Percentiles rank a stretch among this genome's conserved stretches.
Conservation (phyloP, 2,888 invertebrate genomes). For the Ophion obscuratus region DNA sequence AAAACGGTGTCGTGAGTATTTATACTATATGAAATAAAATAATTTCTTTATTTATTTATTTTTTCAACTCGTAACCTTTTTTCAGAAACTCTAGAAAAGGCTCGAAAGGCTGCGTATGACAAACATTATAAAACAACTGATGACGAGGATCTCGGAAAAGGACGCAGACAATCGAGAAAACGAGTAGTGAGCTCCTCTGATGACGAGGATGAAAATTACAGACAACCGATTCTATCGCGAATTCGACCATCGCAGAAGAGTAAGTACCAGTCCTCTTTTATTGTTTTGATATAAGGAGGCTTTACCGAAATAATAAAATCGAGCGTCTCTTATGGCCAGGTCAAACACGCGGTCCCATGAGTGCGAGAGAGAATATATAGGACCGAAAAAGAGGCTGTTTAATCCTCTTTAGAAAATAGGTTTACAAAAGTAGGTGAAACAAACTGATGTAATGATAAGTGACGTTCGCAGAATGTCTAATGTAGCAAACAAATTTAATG, state of each 20-base stretch:
- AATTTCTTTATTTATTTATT: conserved; percentile 4
- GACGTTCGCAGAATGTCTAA: conserved; percentile 14
- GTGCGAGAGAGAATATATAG: conserved; percentile 7
- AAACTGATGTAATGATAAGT: conserved; percentile 14
- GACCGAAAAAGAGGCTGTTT: conserved; percentile 5
- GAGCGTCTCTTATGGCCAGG: conserved; percentile 7
- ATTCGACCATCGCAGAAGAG: conserved; percentile 17
- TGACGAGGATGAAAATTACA: conserved; percentile 32
- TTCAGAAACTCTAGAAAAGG: conserved; percentile 31
- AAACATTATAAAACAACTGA: conserved; percentile 53
- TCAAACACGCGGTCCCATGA: conserved; percentile 8
- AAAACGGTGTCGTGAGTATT: conserved; percentile 16
- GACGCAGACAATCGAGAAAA: conserved; percentile 37
- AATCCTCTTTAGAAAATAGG: not conserved
- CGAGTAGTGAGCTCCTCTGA: conserved; percentile 37
- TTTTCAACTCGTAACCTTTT: conserved; percentile 23
- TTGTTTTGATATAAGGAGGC: conserved; percentile 6
- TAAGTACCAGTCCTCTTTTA: conserved; percentile 12
- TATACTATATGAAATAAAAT: conserved; percentile 9
- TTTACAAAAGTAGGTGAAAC: not conserved
- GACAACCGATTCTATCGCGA: conserved; percentile 2
- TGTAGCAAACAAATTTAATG: conserved; percentile 9
- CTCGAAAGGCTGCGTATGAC: conserved; percentile 39
- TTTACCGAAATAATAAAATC: conserved; percentile 16
- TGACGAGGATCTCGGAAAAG: conserved; percentile 50